Evolutionary conservation across 30 jellyfish, hydroid and myxozoan genomes (phyloP), one percentile per base, ranked within the genome.

Genomic region (Chrysaora quinquecirrha): DNA sequence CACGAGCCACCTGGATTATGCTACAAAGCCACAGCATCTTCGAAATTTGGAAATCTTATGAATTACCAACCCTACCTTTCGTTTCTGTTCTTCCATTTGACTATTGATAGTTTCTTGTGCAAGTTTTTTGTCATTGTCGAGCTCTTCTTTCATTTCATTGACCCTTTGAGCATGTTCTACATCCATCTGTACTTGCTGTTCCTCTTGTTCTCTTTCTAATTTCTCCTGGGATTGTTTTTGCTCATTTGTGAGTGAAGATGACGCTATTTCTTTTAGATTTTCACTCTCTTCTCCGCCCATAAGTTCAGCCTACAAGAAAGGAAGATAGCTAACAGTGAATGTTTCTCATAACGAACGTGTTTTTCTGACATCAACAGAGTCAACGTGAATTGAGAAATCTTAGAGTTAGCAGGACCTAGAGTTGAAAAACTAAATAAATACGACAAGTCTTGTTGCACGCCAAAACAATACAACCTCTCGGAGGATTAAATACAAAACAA

Each of bases 11-110:
- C n/a, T n/a, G n/a, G n/a, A n/a, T n/a, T n/a, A n/a, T n/a, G n/a
- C n/a, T n/a, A n/a, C n/a, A n/a, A n/a, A n/a, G n/a, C n/a, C n/a
- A n/a, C n/a, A n/a, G n/a, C n/a, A n/a, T n/a, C n/a, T n/a, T n/a
- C n/a, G n/a, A n/a, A n/a, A n/a, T n/a, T n/a, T n/a, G n/a, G n/a
- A n/a, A n/a, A n/a, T n/a, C n/a, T n/a, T n/a, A n/a, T n/a, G n/a
- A n/a, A n/a, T n/a, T n/a, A n/a, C n/a, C n/a, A n/a, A 52, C 9
- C 68, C 14, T 30, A 91, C 96, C 96, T 84, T 91, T 52, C 60
- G 56, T 58, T 91, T 91, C 80, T 91, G 96, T 62, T 75, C 96
- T 23, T 91, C 96, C 88, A 91, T 70, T 43, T 91, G 96, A 2
- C 52, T 27, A 19, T 16, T 79, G 21, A 91, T 91, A 20, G 92